Percentiles rank a stretch among this genome's conserved stretches.
Evolutionary conservation across 2,888 invertebrate species (phyloP).

Genomic region (Torymus aiolomorphi): DNA sequence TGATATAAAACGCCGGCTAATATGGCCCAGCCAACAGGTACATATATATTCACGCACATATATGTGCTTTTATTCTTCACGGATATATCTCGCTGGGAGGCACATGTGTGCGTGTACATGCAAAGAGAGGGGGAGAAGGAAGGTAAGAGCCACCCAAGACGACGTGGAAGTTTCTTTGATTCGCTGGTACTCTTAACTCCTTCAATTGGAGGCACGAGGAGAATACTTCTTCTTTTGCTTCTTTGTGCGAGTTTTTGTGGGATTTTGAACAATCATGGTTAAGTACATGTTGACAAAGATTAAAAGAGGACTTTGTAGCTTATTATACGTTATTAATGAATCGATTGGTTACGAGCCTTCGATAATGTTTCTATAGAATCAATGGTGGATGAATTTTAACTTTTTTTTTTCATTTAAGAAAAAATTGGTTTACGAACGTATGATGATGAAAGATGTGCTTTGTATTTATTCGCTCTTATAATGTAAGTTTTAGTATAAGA

Average conservation of each 20-base stretch:
- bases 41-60: background rate
- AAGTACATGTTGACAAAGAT: conserved; percentile 8
- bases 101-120: background rate
- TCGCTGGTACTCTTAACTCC: background rate
- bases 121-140: background rate
- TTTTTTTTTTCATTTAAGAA: too few relatives aligned
- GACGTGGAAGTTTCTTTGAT: conserved; percentile 14
- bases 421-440: too few relatives aligned
- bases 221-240: background rate
- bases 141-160: conserved; percentile 9
- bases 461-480: too few relatives aligned
- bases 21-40: conserved; percentile 25
- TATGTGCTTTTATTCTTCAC: conserved; percentile 24
- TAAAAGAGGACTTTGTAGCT: background rate
- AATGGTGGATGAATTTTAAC: background rate
- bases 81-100: background rate
- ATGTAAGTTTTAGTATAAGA: too few relatives aligned
- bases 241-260: background rate
- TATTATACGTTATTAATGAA: conserved; percentile 3
- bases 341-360: background rate
- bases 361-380: background rate
- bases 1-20: conserved; percentile 50
- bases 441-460: too few relatives aligned
- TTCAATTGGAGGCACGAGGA: conserved; percentile 1
- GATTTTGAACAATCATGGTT: background rate